Evolutionary conservation across 2,797 vertebrate species (phyloP).

Genomic region (Cuculus canorus): DNA sequence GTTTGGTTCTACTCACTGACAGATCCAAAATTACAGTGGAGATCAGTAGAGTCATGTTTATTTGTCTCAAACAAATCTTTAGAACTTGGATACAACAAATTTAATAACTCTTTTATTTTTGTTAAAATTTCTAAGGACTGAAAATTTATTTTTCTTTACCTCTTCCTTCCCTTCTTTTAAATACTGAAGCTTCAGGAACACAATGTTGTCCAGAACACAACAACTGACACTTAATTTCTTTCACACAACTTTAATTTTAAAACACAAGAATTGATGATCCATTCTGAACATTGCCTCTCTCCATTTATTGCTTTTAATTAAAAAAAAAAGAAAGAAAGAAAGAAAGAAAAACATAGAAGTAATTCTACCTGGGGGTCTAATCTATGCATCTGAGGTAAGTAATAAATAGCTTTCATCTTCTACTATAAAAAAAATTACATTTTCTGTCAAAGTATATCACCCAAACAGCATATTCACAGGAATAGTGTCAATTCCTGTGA

Average conservation of each 20-base stretch:
- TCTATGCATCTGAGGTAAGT: background rate
- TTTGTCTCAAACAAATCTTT: background rate
- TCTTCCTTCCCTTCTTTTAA: background rate
- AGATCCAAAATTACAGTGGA: background rate
- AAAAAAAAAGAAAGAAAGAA: background rate
- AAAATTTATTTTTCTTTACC: background rate
- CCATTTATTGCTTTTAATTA: background rate
- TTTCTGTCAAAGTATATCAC: background rate
- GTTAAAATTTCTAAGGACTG: background rate
- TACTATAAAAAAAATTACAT: background rate
- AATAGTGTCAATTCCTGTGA: background rate
- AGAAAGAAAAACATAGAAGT: background rate
- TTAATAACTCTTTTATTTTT: background rate
- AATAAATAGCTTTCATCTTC: background rate
- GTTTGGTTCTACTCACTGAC: background rate
- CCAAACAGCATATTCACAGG: background rate
- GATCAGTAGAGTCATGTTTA: background rate
- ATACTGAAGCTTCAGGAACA: background rate
- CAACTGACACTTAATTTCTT: background rate
- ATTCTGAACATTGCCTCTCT: background rate
- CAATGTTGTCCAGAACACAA: background rate
- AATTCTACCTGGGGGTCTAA: background rate
- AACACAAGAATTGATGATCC: background rate
- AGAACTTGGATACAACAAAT: rapidly evolving
- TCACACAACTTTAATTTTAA: background rate